Conservation (phyloP, 2,888 invertebrate genomes). For the Idaea biselata region DNA sequence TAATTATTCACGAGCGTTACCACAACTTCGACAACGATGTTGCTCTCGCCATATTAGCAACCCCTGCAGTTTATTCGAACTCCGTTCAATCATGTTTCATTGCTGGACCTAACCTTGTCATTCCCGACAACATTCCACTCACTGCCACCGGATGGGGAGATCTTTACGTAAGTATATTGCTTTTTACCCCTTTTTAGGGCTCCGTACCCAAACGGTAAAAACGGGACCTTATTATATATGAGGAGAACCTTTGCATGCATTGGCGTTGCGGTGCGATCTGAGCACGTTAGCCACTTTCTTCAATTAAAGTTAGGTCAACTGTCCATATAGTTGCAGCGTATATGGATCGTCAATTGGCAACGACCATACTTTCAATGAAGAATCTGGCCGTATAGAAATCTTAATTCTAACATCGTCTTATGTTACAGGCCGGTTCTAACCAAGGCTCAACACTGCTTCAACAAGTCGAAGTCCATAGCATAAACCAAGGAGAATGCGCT, state of each 20-base stretch:
- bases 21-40: constrained; percentile 39
- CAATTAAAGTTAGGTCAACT: no score
- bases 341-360: no score
- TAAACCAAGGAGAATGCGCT: constrained; percentile 52
- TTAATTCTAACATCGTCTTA: neutral
- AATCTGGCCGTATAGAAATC: no score
- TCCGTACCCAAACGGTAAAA: no score
- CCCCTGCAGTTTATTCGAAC: constrained; percentile 26
- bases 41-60: constrained; percentile 42
- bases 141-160: constrained; percentile 48
- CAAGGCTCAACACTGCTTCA: constrained; percentile 37
- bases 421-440: neutral
- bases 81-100: constrained; percentile 36
- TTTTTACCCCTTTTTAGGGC: constrained; percentile 19
- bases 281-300: no score
- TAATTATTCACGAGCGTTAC: constrained; percentile 40
- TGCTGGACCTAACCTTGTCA: constrained; percentile 32
- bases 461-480: constrained; percentile 45
- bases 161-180: constrained; percentile 35
- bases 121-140: constrained; percentile 33
- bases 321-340: no score
- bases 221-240: no score
- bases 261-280: no score
- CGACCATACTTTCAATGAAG: no score
- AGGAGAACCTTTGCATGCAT: no score